Percentiles rank a stretch among this genome's conserved stretches.
Conservation (phyloP, 1,140 invertebrate species). For the Calosoma granatense region DNA sequence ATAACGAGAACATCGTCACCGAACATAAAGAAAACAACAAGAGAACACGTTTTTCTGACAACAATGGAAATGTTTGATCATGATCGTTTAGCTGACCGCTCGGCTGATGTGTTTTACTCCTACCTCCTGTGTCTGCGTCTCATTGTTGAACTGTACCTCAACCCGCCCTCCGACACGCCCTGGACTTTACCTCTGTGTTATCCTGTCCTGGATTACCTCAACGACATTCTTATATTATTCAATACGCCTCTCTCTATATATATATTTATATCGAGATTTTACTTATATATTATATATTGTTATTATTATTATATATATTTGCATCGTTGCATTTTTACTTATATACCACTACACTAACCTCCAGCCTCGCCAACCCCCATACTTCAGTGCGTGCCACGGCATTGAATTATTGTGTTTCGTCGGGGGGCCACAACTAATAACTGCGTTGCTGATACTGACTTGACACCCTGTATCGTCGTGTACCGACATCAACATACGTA, state of each 20-base stretch:
- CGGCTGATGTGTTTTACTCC: conserved; percentile 43
- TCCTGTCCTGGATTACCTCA: conserved; percentile 39
- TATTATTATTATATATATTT: no score
- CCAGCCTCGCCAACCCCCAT: background rate
- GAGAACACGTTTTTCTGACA: conserved; percentile 27
- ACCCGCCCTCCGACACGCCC: conserved; percentile 36
- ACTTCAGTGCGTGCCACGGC: background rate
- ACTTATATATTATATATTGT: no score
- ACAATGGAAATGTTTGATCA: conserved; percentile 24
- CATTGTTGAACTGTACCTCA: conserved; percentile 41
- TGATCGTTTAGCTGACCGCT: conserved; percentile 29
- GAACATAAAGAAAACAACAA: conserved; percentile 31
- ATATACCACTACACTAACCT: background rate
- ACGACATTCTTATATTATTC: conserved; percentile 37
- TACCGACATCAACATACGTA: background rate
- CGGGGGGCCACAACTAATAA: no score
- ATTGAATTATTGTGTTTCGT: background rate
- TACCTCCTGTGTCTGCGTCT: conserved; percentile 54
- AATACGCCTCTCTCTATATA: conserved; percentile 8
- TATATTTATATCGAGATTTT: no score
- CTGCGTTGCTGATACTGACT: no score
- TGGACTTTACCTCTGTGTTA: conserved; percentile 42
- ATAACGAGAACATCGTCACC: conserved; percentile 27
- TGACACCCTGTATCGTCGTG: no score
- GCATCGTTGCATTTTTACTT: conserved; percentile 33